phyloP scores from a whole-genome alignment of 92 coral and sea anemone genomes.

The Actinernus sp. region DNA sequence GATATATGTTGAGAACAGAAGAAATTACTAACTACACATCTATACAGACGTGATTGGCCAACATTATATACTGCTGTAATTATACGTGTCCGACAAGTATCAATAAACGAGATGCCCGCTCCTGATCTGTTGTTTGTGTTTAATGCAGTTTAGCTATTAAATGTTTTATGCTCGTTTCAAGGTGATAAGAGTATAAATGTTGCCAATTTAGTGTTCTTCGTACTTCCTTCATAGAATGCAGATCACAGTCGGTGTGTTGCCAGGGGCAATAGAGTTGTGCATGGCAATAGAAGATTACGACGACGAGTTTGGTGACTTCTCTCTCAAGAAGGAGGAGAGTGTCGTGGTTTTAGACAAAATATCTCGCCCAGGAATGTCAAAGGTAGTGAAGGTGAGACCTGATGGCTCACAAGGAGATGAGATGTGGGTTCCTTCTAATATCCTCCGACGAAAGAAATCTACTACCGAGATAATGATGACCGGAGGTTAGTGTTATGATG shows the following conservation, averaged over 20 bases:
- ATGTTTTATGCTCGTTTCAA: too few relatives aligned
- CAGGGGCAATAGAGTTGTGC: constrained; percentile 78
- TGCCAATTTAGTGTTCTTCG: too few relatives aligned
- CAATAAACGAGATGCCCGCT: too few relatives aligned
- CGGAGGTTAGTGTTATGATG: constrained; percentile 44
- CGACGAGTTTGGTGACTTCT: constrained; percentile 79
- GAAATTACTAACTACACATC: too few relatives aligned
- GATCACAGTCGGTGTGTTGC: constrained; percentile 65
- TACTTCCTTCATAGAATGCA: constrained; percentile 66
- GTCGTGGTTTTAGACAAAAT: constrained; percentile 79
- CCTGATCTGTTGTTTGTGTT: too few relatives aligned
- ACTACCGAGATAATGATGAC: constrained; percentile 77
- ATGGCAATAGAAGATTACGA: constrained; percentile 76
- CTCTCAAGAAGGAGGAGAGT: constrained; percentile 74
- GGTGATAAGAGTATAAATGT: too few relatives aligned
- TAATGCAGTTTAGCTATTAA: too few relatives aligned
- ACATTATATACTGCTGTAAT: too few relatives aligned
- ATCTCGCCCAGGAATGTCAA: constrained; percentile 85
- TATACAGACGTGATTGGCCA: too few relatives aligned
- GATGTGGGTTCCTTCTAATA: constrained; percentile 81
- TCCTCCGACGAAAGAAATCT: constrained; percentile 74
- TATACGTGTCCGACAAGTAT: too few relatives aligned
- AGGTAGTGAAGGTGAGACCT: constrained; percentile 67
- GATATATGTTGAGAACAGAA: too few relatives aligned
- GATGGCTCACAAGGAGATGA: constrained; percentile 89